Percentiles rank a stretch among this genome's conserved stretches.
Evolutionary conservation across 2,797 vertebrate species (phyloP).

Genomic region (Bothrops alternatus): DNA sequence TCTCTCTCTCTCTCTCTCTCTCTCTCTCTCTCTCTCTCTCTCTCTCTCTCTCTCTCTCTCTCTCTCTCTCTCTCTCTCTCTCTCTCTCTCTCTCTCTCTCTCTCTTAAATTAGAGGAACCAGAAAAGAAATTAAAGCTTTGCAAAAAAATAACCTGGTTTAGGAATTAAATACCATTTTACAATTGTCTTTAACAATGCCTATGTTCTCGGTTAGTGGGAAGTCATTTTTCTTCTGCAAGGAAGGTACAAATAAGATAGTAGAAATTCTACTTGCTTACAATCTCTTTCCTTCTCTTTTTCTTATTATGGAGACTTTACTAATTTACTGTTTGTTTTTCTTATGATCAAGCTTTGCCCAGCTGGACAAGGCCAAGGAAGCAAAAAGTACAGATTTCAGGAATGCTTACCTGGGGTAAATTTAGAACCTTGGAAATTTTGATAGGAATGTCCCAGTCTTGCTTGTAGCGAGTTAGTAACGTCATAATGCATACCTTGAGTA

Average conservation of each 20-base stretch:
- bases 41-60: conserved; percentile 26
- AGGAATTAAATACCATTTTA: conserved; percentile 57
- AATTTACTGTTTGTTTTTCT: background rate
- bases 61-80: conserved; percentile 46
- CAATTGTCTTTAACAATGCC: conserved; percentile 19
- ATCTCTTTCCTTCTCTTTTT: background rate
- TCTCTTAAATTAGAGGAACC: conserved; percentile 64
- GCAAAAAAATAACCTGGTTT: conserved; percentile 59
- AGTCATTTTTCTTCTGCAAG: conserved; percentile 44
- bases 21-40: conserved; percentile 52
- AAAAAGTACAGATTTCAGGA: background rate
- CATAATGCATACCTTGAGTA: background rate
- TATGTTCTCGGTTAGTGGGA: conserved; percentile 46
- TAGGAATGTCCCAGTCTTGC: background rate
- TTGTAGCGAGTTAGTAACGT: background rate
- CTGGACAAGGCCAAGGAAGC: background rate
- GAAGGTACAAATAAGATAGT: conserved; percentile 1
- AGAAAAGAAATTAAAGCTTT: conserved; percentile 47
- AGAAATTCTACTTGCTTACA: background rate
- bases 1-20: conserved; percentile 54
- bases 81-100: conserved; percentile 20
- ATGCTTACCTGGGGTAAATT: background rate
- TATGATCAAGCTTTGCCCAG: background rate
- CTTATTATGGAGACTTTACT: background rate
- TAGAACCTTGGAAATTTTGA: background rate